A percentile compares a stretch with the other conserved stretches of the same genome.
Conservation (phyloP, 2,888 invertebrate genomes). For the Myopa testacea region DNA sequence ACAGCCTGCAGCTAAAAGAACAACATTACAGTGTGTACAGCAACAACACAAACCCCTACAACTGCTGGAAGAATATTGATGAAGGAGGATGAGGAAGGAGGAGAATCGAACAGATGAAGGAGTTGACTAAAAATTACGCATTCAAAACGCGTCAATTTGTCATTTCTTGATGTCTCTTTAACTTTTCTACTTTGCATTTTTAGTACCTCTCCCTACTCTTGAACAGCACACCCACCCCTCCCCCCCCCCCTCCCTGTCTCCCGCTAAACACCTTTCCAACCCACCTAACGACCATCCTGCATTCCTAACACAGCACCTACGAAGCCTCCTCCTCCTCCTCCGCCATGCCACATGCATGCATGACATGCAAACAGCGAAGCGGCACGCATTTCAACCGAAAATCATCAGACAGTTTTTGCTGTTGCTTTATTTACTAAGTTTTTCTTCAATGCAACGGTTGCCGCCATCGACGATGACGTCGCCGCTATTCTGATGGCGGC, state of each 20-base stretch:
- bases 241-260: not conserved
- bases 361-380: too few species aligned
- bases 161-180: constrained; percentile 33
- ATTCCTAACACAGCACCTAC: too few species aligned
- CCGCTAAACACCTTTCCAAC: not conserved
- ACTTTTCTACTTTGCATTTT: constrained; percentile 20
- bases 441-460: not conserved
- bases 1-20: not conserved
- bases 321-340: not conserved
- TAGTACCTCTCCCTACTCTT: not conserved
- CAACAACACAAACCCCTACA: not conserved
- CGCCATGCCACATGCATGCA: not conserved
- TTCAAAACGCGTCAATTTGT: constrained; percentile 30
- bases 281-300: not conserved
- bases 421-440: not conserved
- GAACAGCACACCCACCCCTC: not conserved
- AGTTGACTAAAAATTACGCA: constrained; percentile 16
- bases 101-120: not conserved
- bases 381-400: too few species aligned
- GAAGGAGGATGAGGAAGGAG: not conserved
- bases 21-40: not conserved
- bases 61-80: not conserved
- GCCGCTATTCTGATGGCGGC: too few species aligned
- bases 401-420: not conserved
- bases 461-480: too few species aligned